A percentile compares a stretch with the other conserved stretches of the same genome.
These are phyloP conservation scores for Spondyliosoma cantharus DNA, from an alignment of 2,797 vertebrate species.

Conservation along the genomic window DNA sequence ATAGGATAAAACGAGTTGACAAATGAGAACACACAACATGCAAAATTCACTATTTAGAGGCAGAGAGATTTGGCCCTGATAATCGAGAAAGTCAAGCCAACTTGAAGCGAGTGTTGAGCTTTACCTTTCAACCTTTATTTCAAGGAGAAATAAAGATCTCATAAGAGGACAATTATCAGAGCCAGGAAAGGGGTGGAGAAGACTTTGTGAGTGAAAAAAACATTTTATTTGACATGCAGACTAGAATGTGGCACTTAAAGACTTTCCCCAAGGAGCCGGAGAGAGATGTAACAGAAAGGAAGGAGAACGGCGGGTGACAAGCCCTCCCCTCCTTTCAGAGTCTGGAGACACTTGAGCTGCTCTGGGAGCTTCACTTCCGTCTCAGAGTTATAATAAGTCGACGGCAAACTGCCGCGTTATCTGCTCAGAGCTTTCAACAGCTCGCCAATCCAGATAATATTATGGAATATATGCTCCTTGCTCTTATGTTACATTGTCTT, in stretches of 20 bases:
- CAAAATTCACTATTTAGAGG: conserved; percentile 32
- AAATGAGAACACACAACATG: conserved; percentile 40
- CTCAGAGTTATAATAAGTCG: conserved; percentile 56
- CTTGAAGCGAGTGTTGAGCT: conserved; percentile 54
- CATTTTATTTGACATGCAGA: conserved; percentile 55
- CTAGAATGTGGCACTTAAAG: conserved; percentile 50
- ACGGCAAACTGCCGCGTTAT: conserved; percentile 51
- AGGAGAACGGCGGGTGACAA: conserved; percentile 53
- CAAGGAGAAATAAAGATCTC: conserved; percentile 66
- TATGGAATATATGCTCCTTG: conserved; percentile 54
- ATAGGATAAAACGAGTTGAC: conserved; percentile 40
- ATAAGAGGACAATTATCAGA: conserved; percentile 78
- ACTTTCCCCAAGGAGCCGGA: conserved; percentile 50
- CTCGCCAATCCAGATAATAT: conserved; percentile 57
- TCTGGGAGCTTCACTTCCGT: conserved; percentile 64
- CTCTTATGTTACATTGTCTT: conserved; percentile 43
- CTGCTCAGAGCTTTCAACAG: conserved; percentile 66
- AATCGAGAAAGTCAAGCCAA: conserved; percentile 79
- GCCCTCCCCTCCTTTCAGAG: conserved; percentile 56
- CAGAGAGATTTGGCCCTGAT: conserved; percentile 71
- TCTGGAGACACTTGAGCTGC: conserved; percentile 69
- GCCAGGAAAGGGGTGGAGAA: conserved; percentile 53
- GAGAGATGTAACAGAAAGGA: conserved; percentile 43
- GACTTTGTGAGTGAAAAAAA: conserved; percentile 3
- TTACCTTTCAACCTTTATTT: conserved; percentile 75